Percentiles rank a stretch among this genome's conserved stretches.
phyloP scores from a whole-genome alignment of 2,888 invertebrate species.

The Pollenia angustigena region DNA sequence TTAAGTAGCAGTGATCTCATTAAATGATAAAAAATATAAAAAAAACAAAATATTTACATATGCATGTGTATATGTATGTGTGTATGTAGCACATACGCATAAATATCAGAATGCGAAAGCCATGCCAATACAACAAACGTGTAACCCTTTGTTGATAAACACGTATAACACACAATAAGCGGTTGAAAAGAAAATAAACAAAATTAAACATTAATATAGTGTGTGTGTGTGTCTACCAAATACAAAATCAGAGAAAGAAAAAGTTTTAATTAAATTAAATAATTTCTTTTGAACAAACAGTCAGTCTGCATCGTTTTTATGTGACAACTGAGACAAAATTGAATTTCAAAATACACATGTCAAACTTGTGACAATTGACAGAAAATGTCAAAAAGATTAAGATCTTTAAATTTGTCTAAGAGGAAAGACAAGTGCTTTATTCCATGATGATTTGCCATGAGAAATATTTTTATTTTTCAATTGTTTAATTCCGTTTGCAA shows the following conservation, averaged over 20 bases:
- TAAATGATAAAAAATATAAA: conserved; percentile 65
- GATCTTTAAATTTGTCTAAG: conserved; percentile 51
- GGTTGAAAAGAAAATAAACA: not conserved
- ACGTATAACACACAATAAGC: not conserved
- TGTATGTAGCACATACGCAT: not conserved
- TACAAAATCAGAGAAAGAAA: not conserved
- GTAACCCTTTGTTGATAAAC: conserved; percentile 38
- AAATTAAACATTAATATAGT: not conserved
- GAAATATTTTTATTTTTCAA: not conserved
- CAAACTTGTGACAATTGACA: conserved; percentile 55
- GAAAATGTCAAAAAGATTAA: conserved; percentile 58
- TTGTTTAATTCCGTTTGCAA: no score
- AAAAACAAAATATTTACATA: not conserved
- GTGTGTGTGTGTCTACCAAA: not conserved
- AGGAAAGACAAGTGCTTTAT: not conserved
- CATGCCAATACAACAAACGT: conserved; percentile 8
- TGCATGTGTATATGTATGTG: not conserved
- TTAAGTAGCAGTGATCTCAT: conserved; percentile 74
- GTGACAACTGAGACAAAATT: conserved; percentile 42
- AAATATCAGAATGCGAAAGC: conserved; percentile 16
- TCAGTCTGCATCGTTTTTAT: not conserved
- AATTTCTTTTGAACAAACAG: conserved; percentile 7
- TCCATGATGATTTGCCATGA: not conserved
- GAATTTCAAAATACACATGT: conserved; percentile 49
- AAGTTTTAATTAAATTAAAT: conserved; percentile 55